Conservation (phyloP, 2,113 vertebrate genomes). For the Phalacrocorax brasilianus region DNA sequence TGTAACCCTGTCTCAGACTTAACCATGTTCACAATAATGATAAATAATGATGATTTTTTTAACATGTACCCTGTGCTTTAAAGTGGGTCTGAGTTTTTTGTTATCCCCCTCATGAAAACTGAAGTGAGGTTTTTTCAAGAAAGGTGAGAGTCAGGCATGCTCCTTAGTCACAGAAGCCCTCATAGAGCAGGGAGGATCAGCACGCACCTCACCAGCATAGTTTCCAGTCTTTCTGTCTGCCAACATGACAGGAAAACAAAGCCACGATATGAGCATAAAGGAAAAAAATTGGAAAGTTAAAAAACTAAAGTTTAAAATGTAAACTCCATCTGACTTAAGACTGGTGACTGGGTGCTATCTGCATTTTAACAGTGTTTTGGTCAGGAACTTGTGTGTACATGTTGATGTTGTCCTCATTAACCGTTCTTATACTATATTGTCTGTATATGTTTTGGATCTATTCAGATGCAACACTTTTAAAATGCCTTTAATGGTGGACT, state of each 20-base stretch:
- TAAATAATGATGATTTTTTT: not conserved
- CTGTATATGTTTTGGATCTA: not conserved
- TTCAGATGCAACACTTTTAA: not conserved
- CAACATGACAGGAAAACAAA: not conserved
- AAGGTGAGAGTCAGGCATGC: not conserved
- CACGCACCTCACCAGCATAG: rapidly evolving
- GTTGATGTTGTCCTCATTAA: not conserved
- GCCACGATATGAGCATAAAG: rapidly evolving
- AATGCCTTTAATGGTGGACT: not conserved
- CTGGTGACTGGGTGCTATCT: not conserved
- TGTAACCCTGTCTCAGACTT: not conserved
- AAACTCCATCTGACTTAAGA: not conserved
- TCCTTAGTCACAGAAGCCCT: not conserved
- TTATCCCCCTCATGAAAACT: not conserved
- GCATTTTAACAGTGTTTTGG: not conserved
- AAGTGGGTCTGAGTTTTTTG: not conserved
- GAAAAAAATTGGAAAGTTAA: not conserved
- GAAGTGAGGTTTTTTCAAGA: not conserved
- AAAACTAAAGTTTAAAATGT: not conserved
- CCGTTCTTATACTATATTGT: rapidly evolving
- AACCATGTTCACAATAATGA: not conserved
- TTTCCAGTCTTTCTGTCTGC: not conserved
- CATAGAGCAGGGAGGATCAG: not conserved
- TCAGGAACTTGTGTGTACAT: not conserved
- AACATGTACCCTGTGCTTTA: not conserved